Percentiles rank a stretch among this genome's conserved stretches.
Conservation (phyloP, 2,888 invertebrate genomes). For the Drosophila nr. perissopoda region DNA sequence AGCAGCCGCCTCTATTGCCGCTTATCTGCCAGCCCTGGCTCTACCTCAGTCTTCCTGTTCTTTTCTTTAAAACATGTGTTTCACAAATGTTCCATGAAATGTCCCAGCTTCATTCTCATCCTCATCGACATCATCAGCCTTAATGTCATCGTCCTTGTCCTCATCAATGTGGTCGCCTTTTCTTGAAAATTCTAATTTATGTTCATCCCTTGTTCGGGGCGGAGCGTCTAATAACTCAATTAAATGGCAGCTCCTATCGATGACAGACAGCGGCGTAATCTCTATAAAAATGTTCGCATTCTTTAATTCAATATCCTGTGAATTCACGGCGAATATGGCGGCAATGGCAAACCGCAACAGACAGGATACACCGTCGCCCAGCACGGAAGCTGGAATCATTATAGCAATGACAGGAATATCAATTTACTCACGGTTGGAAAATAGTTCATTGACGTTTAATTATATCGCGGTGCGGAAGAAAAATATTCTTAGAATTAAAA, state of each 20-base stretch:
- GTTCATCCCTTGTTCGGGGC: constrained; percentile 50
- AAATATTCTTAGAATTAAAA: constrained; percentile 13
- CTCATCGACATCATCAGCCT: constrained; percentile 9
- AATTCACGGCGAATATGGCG: constrained; percentile 23
- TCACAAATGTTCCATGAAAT: constrained; percentile 64
- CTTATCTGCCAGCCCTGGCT: constrained; percentile 51
- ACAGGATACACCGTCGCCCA: constrained; percentile 59
- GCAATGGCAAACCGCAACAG: constrained; percentile 59
- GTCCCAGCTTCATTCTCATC: constrained; percentile 50
- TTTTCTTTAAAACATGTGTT: constrained; percentile 70
- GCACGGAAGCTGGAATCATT: constrained; percentile 71
- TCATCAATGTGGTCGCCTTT: constrained; percentile 36
- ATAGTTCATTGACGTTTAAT: constrained; percentile 56
- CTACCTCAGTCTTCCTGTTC: constrained; percentile 23
- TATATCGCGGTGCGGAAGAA: constrained; percentile 42
- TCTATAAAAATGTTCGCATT: constrained; percentile 66
- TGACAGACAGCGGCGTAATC: constrained; percentile 50
- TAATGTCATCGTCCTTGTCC: constrained; percentile 15
- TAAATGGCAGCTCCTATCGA: constrained; percentile 68
- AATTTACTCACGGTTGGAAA: constrained; percentile 66
- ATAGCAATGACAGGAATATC: constrained; percentile 76
- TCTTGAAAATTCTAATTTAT: constrained; percentile 71
- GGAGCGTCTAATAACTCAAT: constrained; percentile 75
- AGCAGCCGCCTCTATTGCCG: constrained; percentile 18
- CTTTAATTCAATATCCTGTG: constrained; percentile 78